phyloP scores from a whole-genome alignment of 2,888 invertebrate genomes.

The Trichopoda pennipes region DNA sequence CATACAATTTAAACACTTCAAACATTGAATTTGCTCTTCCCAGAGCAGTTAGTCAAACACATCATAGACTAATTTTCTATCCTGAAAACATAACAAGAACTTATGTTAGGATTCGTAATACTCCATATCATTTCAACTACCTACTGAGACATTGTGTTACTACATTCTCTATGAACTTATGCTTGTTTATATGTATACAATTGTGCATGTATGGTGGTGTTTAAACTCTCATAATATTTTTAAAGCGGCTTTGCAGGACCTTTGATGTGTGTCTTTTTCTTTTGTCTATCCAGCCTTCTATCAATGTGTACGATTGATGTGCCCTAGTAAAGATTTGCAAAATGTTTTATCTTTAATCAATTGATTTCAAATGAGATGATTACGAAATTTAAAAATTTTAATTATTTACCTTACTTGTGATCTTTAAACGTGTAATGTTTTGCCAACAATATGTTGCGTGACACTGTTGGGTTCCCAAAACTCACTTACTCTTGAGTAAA shows the following conservation, averaged over 20 bases:
- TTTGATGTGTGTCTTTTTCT: constrained; percentile 47
- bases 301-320: neutral
- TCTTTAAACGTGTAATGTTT: constrained; percentile 47
- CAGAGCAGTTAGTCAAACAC: neutral
- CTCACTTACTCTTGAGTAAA: neutral
- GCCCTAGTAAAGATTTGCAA: constrained; percentile 59
- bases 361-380: constrained; percentile 45
- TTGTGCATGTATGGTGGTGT: neutral
- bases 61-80: neutral
- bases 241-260: constrained; percentile 32
- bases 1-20: neutral
- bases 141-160: constrained; percentile 57
- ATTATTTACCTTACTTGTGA: constrained; percentile 16
- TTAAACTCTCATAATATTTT: constrained; percentile 31
- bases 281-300: neutral
- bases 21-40: constrained; percentile 2
- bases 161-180: neutral
- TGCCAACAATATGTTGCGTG: constrained; percentile 67
- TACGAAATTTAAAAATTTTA: constrained; percentile 4
- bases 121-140: constrained; percentile 49
- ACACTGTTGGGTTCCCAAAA: constrained; percentile 64
- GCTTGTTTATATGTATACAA: neutral
- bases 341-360: constrained; percentile 57
- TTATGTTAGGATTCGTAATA: constrained; percentile 7
- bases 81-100: constrained; percentile 7